Percentiles rank a stretch among this genome's conserved stretches.
Conservation (phyloP, 2,797 vertebrate genomes). For the Oryzias sinensis region DNA sequence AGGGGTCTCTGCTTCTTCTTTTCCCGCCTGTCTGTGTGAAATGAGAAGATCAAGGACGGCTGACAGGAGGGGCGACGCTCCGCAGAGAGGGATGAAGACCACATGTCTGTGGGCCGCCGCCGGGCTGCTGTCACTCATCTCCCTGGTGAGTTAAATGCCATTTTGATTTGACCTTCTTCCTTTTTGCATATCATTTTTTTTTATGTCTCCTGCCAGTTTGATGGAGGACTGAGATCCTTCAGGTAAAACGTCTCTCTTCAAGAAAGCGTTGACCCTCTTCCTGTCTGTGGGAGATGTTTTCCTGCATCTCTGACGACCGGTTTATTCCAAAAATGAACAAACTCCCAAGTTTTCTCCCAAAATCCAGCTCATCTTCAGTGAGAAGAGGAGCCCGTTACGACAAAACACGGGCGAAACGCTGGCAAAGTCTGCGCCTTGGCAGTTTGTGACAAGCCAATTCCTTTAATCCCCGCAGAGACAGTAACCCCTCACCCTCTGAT, state of each 20-base stretch:
- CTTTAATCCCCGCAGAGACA: conserved; percentile 70
- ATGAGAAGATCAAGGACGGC: conserved; percentile 48
- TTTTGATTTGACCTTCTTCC: conserved; percentile 33
- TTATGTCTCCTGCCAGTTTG: not conserved
- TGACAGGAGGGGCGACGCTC: conserved; percentile 48
- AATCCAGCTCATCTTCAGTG: conserved; percentile 2
- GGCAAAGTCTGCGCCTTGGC: conserved; percentile 56
- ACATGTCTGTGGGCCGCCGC: conserved; percentile 83
- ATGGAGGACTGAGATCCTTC: not conserved
- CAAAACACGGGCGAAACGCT: conserved; percentile 55
- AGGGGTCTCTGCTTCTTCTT: conserved; percentile 17
- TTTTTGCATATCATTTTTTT: not conserved
- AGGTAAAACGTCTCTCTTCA: not conserved
- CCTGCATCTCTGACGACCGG: not conserved
- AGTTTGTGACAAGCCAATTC: conserved; percentile 72
- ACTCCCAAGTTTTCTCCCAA: conserved; percentile 10
- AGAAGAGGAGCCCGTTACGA: conserved; percentile 59
- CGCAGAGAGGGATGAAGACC: conserved; percentile 80
- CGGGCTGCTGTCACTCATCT: conserved; percentile 83
- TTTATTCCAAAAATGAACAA: conserved; percentile 13
- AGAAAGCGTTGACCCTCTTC: not conserved
- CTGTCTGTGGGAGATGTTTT: not conserved
- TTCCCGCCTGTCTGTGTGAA: conserved; percentile 1
- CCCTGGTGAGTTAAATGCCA: conserved; percentile 84
- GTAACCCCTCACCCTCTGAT: conserved; percentile 63